Evolutionary conservation across 2,113 vertebrate genomes (phyloP), one percentile per base, ranked within the genome.

Genomic region (Brachyhypopomus occidentalis): DNA sequence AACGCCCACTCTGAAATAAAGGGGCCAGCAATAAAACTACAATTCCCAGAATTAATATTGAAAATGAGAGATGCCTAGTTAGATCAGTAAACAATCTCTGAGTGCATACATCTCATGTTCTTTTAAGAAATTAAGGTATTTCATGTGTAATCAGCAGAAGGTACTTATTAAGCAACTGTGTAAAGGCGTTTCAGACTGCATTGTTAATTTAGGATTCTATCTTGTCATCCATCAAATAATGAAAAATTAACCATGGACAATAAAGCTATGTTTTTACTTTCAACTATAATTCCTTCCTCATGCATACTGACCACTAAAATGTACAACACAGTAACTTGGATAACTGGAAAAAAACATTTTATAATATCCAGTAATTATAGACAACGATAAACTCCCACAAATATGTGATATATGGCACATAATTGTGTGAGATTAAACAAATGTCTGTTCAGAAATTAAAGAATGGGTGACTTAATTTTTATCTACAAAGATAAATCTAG

Each of bases 1-100:
- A 98, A 98, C 86, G 94, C 94, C 97, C 97, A 99, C 87, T 98
- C 97, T 99, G 93, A 23, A 88, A 88, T 3, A 88, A 72, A 89
- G 62, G 87, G 9, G 45, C 12, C 45, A 14, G 12, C 12, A 14
- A 12, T 69, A 69, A 19, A 22, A 25, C 20, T n/a, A 34, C 19
- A 30, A 34, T 23, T 27, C 12, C 59, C 14, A 70, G 0, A 52
- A 3, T 3, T 52, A 5, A 52, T 52, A 14, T 14, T 14, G 45
- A 19, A 52, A 52, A 52, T 14, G 1, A 52, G 12, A 52, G 14
- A 12, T 52, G 12, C 45, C 45, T 52, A 14, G 45, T 14, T 52
- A 52, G 9, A 12, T 1, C 0, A 52, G 12, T 52, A 11, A 52
- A 11, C 12, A 52, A 52, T 52, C 9, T 52, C 45, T 52, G 45